Conservation (phyloP, 2,797 vertebrate species). For the Nasua narica region DNA sequence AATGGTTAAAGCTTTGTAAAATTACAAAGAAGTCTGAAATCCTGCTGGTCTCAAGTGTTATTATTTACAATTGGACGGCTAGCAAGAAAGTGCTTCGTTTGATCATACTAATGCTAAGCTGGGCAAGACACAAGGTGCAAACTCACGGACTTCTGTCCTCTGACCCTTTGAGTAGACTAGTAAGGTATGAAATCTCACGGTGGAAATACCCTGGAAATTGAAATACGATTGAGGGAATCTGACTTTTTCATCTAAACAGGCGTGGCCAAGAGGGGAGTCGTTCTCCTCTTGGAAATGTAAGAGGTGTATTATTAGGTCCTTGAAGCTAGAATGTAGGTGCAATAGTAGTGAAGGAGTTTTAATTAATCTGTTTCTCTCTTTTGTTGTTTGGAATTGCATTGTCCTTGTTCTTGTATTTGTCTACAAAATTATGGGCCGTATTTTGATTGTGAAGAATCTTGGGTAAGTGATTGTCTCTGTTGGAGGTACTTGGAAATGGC, state of each 20-base stretch:
- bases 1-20: slow-evolving; percentile 36
- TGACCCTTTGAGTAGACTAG: background rate
- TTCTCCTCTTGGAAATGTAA: background rate
- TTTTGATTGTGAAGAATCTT: background rate
- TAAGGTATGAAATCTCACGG: background rate
- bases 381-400: background rate
- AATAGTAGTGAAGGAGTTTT: background rate
- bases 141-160: background rate
- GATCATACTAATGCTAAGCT: background rate
- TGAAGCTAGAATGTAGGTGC: background rate
- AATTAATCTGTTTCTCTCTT: slow-evolving; percentile 7
- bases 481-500: background rate
- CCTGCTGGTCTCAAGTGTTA: background rate
- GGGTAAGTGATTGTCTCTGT: background rate
- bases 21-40: slow-evolving; percentile 33
- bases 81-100: background rate
- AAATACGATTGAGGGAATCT: background rate
- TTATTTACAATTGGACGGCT: background rate
- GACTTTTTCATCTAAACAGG: background rate
- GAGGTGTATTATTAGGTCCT: background rate
- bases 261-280: background rate
- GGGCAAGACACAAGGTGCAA: background rate
- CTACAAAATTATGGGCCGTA: background rate
- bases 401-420: background rate
- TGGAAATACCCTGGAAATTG: background rate